Evolutionary conservation across 2,797 vertebrate genomes (phyloP), one percentile per base, ranked within the genome.

Genomic region (Melanotaenia pygmaea): DNA sequence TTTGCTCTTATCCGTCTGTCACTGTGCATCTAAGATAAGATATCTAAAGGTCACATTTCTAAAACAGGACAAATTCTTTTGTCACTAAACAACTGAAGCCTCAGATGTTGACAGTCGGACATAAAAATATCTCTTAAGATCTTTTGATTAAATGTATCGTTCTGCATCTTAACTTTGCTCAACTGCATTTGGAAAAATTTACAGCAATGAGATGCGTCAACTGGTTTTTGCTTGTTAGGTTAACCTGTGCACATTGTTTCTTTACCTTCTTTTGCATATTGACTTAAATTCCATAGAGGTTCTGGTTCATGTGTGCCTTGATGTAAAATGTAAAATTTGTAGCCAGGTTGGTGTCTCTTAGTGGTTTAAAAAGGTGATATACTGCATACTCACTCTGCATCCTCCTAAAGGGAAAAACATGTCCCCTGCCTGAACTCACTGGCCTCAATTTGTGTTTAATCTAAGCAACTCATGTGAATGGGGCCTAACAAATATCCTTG

Each of bases 221-320:
- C 40, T 53, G 34, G 13, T 40, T 43, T 61, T 54, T 7, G 26
- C 24, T 53, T 5, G 40, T 65, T 37, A 16, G 9, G 66, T n/a
- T 14, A 13, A 35, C 18, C 35, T 56, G 8, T 58, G 24, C 58
- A 53, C 7, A 0, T 60, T 37, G 43, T 2, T 59, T 20, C 3
- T 66, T 79, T 73, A 5, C 32, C 32, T 32, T 32, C 32, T 32
- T 32, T 32, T 32, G 32, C 32, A 32, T 32, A 32, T 32, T 32
- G 62, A 72, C 72, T 69, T 13, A 60, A 73, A 50, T 20, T 70
- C 73, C 67, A 58, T 37, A 70, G 50, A 81, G 6, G 43, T 77
- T 73, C 20, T 66, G 63, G 20, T 69, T 57, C 34, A 28, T 68
- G 62, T 60, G 57, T 59, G 3, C 59, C 57, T 63, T 56, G 67